A percentile compares a stretch with the other conserved stretches of the same genome.
These are phyloP conservation scores for Paracanthobrama guichenoti DNA, from an alignment of 2,113 vertebrate species.

Conservation along the genomic window DNA sequence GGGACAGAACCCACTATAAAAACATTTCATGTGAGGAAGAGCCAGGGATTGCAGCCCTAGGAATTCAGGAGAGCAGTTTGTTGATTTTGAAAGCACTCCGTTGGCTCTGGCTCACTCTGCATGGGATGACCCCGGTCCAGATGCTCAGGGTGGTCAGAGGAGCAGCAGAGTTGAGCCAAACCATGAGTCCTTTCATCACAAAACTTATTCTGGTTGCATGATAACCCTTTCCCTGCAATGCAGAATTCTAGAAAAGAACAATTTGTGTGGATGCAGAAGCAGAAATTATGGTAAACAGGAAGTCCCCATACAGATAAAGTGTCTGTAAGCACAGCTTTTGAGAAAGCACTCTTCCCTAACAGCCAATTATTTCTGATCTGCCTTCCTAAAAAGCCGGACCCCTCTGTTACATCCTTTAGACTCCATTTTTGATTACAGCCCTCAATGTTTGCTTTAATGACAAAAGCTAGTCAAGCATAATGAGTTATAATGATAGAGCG, in stretches of 20 bases:
- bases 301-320: conserved; percentile 9
- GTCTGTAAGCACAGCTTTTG: conserved; percentile 39
- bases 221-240: conserved; percentile 37
- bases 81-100: conserved; percentile 34
- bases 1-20: conserved; percentile 16
- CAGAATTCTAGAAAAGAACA: not conserved
- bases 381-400: conserved; percentile 20
- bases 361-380: conserved; percentile 53
- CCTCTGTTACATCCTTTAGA: conserved; percentile 40
- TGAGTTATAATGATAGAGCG: conserved; percentile 61
- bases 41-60: not conserved
- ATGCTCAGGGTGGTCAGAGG: conserved; percentile 44
- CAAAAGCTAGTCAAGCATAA: conserved; percentile 58
- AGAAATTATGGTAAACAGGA: conserved; percentile 24
- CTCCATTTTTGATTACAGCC: conserved; percentile 56
- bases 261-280: conserved; percentile 11
- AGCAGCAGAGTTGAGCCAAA: conserved; percentile 22
- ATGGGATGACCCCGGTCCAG: conserved; percentile 36
- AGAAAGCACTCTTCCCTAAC: conserved; percentile 30
- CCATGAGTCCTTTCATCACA: conserved; percentile 29
- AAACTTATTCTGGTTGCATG: not conserved
- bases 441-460: conserved; percentile 57
- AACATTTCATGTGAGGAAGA: conserved; percentile 5
- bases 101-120: conserved; percentile 26
- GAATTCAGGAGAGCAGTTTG: conserved; percentile 35